Percentiles rank a stretch among this genome's conserved stretches.
These are phyloP conservation scores for Acrobasis repandana DNA, from an alignment of 2,888 invertebrate genomes.

Conservation along the genomic window DNA sequence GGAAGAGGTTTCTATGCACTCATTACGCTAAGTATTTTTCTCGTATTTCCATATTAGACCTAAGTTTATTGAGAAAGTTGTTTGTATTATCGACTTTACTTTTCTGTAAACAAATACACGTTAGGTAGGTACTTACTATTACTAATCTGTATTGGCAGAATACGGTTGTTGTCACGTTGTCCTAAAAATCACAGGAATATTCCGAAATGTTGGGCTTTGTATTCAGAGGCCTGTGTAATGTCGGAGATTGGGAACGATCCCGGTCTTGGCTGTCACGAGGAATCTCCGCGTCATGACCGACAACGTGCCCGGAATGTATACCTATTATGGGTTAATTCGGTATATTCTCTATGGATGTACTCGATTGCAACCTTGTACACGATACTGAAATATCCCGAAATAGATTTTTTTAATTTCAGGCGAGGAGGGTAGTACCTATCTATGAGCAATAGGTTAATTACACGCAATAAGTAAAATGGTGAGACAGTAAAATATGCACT, in stretches of 20 bases:
- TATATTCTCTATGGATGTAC: not conserved
- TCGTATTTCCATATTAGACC: no score
- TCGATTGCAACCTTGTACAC: not conserved
- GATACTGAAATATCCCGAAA: no score
- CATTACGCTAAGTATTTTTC: no score
- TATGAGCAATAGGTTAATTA: no score
- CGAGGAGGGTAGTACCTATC: no score
- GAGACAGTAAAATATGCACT: no score
- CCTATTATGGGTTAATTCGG: constrained; percentile 41
- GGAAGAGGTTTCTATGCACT: no score
- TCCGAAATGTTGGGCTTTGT: constrained; percentile 26
- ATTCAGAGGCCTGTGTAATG: constrained; percentile 25
- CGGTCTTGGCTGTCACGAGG: constrained; percentile 40
- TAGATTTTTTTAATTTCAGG: no score
- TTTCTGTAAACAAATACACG: no score
- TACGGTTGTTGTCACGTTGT: not conserved
- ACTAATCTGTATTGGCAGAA: constrained; percentile 1
- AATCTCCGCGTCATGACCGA: constrained; percentile 43
- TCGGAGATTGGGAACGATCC: constrained; percentile 36
- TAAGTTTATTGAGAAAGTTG: no score
- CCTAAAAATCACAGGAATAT: constrained; percentile 25
- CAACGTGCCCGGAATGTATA: constrained; percentile 61
- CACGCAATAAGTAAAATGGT: no score
- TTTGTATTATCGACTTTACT: no score
- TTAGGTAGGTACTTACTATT: not conserved